Conservation (phyloP, 1,140 invertebrate species). For the Apolygus lucorum region DNA sequence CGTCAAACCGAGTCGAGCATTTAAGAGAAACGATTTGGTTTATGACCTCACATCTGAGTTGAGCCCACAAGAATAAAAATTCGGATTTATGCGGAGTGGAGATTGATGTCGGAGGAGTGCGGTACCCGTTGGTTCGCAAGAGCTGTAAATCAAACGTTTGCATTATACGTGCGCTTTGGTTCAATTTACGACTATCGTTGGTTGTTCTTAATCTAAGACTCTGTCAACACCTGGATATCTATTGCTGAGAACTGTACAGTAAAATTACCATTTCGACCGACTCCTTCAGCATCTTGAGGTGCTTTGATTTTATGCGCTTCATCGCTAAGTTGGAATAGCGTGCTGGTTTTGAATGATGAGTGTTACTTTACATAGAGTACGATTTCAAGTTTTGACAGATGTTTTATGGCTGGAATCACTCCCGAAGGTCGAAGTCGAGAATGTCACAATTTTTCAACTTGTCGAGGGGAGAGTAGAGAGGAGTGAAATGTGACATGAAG, state of each 20-base stretch:
- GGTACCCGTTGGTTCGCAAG: not conserved
- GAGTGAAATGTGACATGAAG: no score
- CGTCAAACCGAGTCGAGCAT: not conserved
- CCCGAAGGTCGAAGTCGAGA: no score
- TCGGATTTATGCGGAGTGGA: not conserved
- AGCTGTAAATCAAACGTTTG: not conserved
- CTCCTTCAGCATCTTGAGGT: no score
- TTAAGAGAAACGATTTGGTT: not conserved
- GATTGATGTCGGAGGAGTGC: not conserved
- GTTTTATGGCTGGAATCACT: no score
- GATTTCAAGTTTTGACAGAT: no score
- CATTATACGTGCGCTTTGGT: not conserved
- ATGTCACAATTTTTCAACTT: no score
- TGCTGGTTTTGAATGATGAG: no score
- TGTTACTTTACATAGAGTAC: no score
- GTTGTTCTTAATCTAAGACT: not conserved
- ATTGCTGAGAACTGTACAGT: not conserved
- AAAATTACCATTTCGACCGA: not conserved
- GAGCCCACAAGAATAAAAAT: not conserved
- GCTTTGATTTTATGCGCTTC: no score
- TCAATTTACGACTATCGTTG: not conserved
- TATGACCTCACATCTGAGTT: not conserved
- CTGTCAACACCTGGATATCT: not conserved
- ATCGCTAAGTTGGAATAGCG: no score
- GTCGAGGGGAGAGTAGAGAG: no score